Conservation (phyloP, 2,797 vertebrate species). For the Peromyscus melanophrys region DNA sequence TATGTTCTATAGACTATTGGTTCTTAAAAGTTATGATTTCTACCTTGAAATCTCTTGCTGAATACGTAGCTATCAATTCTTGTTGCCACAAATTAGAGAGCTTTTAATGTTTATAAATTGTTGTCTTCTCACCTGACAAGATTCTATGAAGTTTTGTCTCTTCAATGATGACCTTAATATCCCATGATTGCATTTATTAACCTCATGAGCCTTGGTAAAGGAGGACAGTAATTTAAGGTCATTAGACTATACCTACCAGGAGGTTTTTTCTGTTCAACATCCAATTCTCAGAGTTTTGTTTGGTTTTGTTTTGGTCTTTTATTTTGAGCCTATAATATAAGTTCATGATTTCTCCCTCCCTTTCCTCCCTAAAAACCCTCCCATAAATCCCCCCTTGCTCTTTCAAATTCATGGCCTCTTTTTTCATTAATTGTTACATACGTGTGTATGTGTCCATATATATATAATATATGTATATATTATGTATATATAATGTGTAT, state of each 20-base stretch:
- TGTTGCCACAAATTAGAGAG: not conserved
- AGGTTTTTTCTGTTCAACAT: conserved; percentile 10
- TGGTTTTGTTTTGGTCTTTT: not conserved
- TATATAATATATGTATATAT: not conserved
- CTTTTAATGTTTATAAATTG: conserved; percentile 22
- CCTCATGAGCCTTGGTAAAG: conserved; percentile 13
- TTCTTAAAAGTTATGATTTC: conserved; percentile 40
- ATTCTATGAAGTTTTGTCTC: conserved; percentile 46
- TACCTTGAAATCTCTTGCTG: conserved; percentile 24
- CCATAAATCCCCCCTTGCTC: too few species aligned
- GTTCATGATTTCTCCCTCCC: not conserved
- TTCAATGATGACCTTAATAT: not conserved
- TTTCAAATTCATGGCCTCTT: not conserved
- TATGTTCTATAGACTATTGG: not conserved
- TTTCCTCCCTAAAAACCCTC: not conserved
- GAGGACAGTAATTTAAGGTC: not conserved
- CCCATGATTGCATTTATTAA: conserved; percentile 30
- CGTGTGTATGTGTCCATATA: not conserved
- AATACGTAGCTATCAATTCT: not conserved
- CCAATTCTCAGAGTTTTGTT: not conserved
- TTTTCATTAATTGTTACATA: not conserved
- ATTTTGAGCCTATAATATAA: not conserved
- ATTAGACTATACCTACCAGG: not conserved
- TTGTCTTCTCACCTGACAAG: not conserved
- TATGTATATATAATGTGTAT: too few species aligned